These are phyloP conservation scores for Ophthalmolycus amberensis DNA, from an alignment of 2,113 vertebrate genomes.

Conservation along the genomic window DNA sequence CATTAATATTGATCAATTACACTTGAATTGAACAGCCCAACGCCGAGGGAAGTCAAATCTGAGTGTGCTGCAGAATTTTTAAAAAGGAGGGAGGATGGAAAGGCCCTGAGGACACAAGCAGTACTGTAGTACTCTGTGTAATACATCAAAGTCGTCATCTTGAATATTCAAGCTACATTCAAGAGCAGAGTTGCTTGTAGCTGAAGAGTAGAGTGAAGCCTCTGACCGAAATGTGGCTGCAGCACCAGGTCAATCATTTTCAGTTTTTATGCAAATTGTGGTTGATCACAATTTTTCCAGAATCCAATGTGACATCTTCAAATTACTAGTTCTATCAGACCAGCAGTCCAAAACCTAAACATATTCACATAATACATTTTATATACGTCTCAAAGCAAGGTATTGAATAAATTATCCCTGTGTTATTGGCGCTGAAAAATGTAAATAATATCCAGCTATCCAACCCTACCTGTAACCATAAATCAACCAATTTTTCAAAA, in stretches of 20 bases:
- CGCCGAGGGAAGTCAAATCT: background rate
- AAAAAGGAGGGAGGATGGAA: background rate
- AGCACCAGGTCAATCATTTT: background rate
- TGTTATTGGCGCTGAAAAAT: too few relatives aligned
- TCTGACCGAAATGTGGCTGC: background rate
- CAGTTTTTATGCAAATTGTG: background rate
- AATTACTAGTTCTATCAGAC: too few relatives aligned
- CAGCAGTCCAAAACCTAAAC: too few relatives aligned
- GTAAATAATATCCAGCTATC: too few relatives aligned
- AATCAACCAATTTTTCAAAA: too few relatives aligned
- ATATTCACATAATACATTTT: too few relatives aligned
- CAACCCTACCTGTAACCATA: too few relatives aligned
- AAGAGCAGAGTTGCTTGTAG: constrained; percentile 3
- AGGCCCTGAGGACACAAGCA: constrained; percentile 27
- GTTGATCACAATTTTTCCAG: background rate
- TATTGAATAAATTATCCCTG: too few relatives aligned
- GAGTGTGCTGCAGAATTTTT: background rate
- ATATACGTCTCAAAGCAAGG: too few relatives aligned
- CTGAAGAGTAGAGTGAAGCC: background rate
- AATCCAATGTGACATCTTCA: too few relatives aligned
- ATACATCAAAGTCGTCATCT: constrained; percentile 38
- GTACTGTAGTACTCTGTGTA: constrained; percentile 1
- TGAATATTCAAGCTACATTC: constrained; percentile 1
- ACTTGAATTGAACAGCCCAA: constrained; percentile 1
- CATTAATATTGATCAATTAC: constrained; percentile 14